Base-by-base conservation (phyloP, 2,797 vertebrate genomes). In the Tapera naevia region DNA sequence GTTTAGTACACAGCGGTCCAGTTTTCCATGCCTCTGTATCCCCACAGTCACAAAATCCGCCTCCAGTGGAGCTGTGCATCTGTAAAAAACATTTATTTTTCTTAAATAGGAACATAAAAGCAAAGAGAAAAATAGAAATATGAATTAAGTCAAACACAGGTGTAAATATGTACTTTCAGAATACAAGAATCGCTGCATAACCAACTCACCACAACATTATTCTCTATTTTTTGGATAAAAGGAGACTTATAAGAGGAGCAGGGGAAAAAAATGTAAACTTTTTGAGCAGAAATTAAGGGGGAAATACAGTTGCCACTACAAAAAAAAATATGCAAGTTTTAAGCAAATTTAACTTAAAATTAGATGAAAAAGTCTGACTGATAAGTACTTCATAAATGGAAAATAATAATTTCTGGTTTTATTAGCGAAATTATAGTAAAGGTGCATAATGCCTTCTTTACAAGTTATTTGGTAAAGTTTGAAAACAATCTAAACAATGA, bases 1-100 rank as follows among this genome's bases (percentile, higher is more conserved):
- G 99, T 97, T 97, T 99, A 90, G 98, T 96, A 98, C 99, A 99
- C 85, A 98, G 98, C 0, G 99, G 99, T 45, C 99, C 99, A 32
- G 98, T 98, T 97, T 99, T 99, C 99, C 99, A 99, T 51, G 99
- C 99, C 94, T 99, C 99, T 56, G 98, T 94, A 88, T 99, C 99
- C 24, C 99, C 99, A 96, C 99, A 99, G 96, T 99, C 99, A 97
- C 99, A 99, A 98, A 99, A 99, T 33, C 99, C 99, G 21, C 99
- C 99, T 82, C 99, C 99, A 85, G 98, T 98, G 86, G 99, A 99
- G 11, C 98, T 99, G 58, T 99, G 99, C 99, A 99, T 99, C 99
- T 99, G 96, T 83, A 50, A 96, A 88, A 91, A 69, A 4, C 76
- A 80, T 3, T 12, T 17, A 78, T 37, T 86, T 67, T 80, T n/a